Conservation (phyloP, 2,113 vertebrate species). For the Elanus axillaris region DNA sequence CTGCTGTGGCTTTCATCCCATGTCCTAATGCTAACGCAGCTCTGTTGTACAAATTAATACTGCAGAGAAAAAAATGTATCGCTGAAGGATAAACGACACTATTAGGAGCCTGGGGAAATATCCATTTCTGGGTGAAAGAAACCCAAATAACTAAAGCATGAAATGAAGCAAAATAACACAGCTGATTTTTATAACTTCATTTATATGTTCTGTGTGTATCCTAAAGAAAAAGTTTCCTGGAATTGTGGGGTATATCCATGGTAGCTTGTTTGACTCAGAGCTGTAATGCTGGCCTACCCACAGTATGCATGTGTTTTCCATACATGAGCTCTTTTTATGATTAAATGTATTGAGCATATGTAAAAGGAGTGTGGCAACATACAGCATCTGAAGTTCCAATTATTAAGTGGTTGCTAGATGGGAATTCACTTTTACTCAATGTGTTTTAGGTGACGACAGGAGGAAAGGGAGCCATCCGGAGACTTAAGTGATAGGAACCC, state of each 20-base stretch:
- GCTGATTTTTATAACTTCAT: constrained; percentile 51
- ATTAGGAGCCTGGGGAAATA: neutral
- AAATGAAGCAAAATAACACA: constrained; percentile 31
- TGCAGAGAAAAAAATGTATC: neutral
- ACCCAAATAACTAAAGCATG: constrained; percentile 1
- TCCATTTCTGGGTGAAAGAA: neutral
- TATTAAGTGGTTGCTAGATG: neutral
- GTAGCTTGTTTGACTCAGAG: neutral
- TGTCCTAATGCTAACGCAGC: neutral
- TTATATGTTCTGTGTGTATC: constrained; percentile 1
- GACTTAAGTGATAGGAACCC: neutral
- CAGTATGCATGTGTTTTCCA: constrained; percentile 48
- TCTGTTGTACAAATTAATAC: constrained; percentile 5
- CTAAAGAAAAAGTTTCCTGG: constrained; percentile 42
- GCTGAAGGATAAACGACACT: neutral
- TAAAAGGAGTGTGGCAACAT: neutral
- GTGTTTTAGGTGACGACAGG: neutral
- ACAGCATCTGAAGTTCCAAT: neutral
- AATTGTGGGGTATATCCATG: neutral
- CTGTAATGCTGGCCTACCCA: neutral
- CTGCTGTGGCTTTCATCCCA: neutral
- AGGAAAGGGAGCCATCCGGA: neutral
- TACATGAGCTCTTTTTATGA: neutral
- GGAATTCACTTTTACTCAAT: neutral
- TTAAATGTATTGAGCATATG: neutral